Conservation (phyloP, 35 echinoderm and acorn worm species). For the Patiria miniata region DNA sequence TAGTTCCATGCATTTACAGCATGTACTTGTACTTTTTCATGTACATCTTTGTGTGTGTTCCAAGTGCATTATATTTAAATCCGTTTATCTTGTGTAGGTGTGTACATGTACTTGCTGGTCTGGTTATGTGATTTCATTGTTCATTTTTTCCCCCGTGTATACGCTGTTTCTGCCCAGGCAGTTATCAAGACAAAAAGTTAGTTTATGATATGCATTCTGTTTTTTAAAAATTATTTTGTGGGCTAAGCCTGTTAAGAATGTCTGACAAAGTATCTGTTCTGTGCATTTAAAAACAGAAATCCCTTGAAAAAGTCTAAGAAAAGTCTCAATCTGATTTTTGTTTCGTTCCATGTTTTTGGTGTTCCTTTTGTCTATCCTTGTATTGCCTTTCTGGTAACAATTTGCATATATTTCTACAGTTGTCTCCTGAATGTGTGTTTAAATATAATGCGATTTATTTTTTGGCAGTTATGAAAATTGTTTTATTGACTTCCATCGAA, state of each 20-base stretch:
- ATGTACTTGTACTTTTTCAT: neutral
- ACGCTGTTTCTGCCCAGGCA: neutral
- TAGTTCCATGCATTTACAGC: neutral
- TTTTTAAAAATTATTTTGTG: neutral
- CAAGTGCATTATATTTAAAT: slow-evolving; percentile 18
- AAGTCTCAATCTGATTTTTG: too few species aligned
- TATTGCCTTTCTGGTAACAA: too few species aligned
- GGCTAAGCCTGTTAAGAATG: neutral
- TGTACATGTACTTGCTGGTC: neutral
- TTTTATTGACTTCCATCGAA: too few species aligned
- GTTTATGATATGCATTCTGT: neutral
- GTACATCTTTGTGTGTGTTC: neutral
- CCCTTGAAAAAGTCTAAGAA: too few species aligned
- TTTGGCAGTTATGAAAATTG: too few species aligned
- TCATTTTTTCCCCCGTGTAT: neutral
- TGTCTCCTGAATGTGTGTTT: too few species aligned
- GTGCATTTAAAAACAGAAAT: neutral
- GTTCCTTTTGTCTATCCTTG: too few species aligned
- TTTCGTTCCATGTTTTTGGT: too few species aligned
- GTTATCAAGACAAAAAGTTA: neutral
- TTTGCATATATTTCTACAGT: too few species aligned
- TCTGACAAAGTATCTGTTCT: neutral
- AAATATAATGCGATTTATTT: too few species aligned
- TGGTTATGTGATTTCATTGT: neutral
- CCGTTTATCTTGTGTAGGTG: neutral